A percentile compares a stretch with the other conserved stretches of the same genome.
phyloP scores from a whole-genome alignment of 2,113 vertebrate species.

The Cacatua alba region DNA sequence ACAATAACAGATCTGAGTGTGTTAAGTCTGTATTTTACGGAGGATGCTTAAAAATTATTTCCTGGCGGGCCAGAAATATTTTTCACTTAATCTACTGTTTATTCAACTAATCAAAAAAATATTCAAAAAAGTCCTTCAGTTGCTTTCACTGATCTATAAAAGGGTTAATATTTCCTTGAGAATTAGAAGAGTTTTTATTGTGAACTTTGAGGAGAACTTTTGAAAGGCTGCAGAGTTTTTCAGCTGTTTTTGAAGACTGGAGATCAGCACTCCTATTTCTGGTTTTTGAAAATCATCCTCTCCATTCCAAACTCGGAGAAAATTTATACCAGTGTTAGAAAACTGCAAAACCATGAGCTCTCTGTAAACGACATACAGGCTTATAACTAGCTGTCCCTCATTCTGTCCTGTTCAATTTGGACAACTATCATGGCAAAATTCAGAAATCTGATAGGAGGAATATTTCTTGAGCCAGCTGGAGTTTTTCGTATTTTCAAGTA shows the following conservation, averaged over 20 bases:
- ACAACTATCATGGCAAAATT: background rate
- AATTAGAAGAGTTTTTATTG: background rate
- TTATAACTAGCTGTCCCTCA: background rate
- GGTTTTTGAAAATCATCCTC: background rate
- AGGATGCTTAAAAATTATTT: background rate
- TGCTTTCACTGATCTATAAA: background rate
- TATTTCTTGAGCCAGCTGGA: background rate
- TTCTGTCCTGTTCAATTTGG: background rate
- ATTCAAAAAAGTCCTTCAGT: background rate
- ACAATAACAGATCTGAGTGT: background rate
- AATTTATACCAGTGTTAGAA: background rate
- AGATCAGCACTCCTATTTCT: background rate
- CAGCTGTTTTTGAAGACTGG: background rate
- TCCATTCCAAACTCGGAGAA: background rate
- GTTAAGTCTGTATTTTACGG: background rate
- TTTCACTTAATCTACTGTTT: background rate
- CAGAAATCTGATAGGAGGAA: constrained; percentile 18
- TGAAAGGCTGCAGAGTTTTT: background rate
- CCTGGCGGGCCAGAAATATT: background rate
- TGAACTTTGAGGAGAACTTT: background rate
- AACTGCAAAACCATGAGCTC: background rate
- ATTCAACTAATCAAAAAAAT: background rate
- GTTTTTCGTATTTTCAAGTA: constrained; percentile 41
- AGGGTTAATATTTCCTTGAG: background rate
- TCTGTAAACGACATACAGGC: background rate